Conservation (phyloP, 1,140 invertebrate species). For the Zaprionus camerounensis region DNA sequence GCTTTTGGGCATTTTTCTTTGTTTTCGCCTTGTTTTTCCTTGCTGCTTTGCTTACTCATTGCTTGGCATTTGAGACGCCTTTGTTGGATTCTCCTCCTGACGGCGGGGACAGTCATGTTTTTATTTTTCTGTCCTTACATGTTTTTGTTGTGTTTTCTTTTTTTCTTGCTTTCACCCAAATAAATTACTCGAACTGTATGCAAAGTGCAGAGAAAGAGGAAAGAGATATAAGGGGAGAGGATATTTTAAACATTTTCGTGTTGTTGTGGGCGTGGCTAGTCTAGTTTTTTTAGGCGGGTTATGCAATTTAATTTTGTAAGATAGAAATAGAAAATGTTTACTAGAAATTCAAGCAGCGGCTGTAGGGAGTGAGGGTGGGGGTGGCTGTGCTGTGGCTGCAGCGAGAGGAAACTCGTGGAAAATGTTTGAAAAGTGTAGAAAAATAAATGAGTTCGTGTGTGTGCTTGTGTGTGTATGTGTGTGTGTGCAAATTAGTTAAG, state of each 20-base stretch:
- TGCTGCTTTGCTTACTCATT: conserved; percentile 51
- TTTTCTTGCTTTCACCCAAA: conserved; percentile 33
- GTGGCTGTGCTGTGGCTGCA: not conserved
- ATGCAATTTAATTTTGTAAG: conserved; percentile 35
- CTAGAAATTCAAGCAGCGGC: conserved; percentile 21
- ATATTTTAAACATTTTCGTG: conserved; percentile 46
- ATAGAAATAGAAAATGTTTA: conserved; percentile 30
- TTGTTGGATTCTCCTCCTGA: conserved; percentile 53
- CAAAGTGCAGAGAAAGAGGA: conserved; percentile 19
- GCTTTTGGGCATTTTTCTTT: conserved; percentile 44
- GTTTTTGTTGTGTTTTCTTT: conserved; percentile 13
- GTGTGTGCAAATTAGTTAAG: conserved; percentile 28
- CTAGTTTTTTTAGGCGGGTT: conserved; percentile 20
- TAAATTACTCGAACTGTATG: conserved; percentile 58
- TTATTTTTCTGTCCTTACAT: conserved; percentile 25
- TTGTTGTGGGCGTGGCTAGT: conserved; percentile 34
- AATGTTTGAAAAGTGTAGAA: conserved; percentile 24
- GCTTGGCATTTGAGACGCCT: conserved; percentile 58
- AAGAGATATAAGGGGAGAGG: not conserved
- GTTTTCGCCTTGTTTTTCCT: conserved; percentile 25
- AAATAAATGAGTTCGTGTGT: conserved; percentile 15
- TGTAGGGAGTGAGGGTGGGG: not conserved
- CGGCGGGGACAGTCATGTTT: conserved; percentile 52
- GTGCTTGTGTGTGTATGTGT: not conserved
- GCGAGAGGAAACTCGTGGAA: conserved; percentile 16